Percentiles rank a stretch among this genome's conserved stretches.
phyloP scores from a whole-genome alignment of 2,113 vertebrate species.

The Eleginops maclovinus region DNA sequence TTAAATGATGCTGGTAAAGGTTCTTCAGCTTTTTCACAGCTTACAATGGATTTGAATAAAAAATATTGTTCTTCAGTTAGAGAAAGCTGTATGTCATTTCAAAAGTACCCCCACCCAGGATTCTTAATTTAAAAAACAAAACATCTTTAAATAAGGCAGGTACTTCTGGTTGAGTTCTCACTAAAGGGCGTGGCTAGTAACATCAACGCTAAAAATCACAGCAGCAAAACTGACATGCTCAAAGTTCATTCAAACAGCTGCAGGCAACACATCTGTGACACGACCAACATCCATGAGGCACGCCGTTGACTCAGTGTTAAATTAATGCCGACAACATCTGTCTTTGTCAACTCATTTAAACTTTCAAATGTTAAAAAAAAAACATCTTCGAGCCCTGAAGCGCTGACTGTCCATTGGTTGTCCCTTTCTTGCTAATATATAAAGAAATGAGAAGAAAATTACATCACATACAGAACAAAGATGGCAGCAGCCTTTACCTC shows the following conservation, averaged over 20 bases:
- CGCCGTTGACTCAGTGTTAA: conserved; percentile 44
- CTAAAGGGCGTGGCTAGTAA: conserved; percentile 64
- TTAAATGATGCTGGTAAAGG: conserved; percentile 83
- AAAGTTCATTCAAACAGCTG: conserved; percentile 75
- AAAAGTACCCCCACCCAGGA: conserved; percentile 69
- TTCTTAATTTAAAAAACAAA: conserved; percentile 51
- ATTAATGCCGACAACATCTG: conserved; percentile 24
- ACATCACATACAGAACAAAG: conserved; percentile 45
- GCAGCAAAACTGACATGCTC: conserved; percentile 75
- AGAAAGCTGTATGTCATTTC: conserved; percentile 77
- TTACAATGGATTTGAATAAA: conserved; percentile 81
- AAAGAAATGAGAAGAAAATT: conserved; percentile 58
- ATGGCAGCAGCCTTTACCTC: conserved; percentile 45
- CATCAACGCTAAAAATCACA: conserved; percentile 58
- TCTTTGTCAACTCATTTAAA: conserved; percentile 37
- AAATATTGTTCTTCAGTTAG: conserved; percentile 83
- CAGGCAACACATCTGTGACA: conserved; percentile 64
- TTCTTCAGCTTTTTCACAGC: conserved; percentile 80
- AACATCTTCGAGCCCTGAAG: conserved; percentile 39
- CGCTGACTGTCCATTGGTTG: conserved; percentile 31
- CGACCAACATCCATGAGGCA: conserved; percentile 61
- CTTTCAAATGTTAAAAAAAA: conserved; percentile 8
- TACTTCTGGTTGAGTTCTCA: conserved; percentile 72
- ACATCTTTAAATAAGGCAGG: conserved; percentile 83
- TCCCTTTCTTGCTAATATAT: conserved; percentile 41